Base-by-base conservation (phyloP, 2,113 vertebrate species). In the Pachycephala philippinensis region DNA sequence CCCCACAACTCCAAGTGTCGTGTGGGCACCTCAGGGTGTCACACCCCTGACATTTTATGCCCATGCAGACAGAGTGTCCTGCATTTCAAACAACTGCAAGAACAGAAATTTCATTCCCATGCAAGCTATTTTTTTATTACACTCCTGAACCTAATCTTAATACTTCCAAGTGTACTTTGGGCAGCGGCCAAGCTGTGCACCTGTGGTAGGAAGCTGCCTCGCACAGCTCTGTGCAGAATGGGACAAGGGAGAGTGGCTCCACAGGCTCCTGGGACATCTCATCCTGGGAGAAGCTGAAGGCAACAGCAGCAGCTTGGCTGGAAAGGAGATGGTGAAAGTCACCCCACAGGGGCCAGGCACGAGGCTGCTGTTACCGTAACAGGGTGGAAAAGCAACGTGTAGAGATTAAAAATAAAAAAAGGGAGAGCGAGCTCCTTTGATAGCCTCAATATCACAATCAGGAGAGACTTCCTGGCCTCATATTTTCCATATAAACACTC, bases 401-500 rank as follows among this genome's bases (percentile, higher is more conserved):
- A 37, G 59, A 59, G 59, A 84, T 77, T 54, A 74, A 75, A 81
- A 68, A 69, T 71, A 60, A 57, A 42, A 42, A 42, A 61, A 14
- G 12, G 39, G 84, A 95, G 94, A 69, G 83, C 1, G 7, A 95
- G 90, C 79, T 92, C 59, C 95, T 98, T 90, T 97, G 97, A 97
- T 97, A 98, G 94, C 84, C 89, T 96, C 95, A 93, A 90, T 95
- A 97, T 97, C 97, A 96, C 92, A 98, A 98, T 94, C 96, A 97
- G 91, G 97, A 98, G 96, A 97, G 95, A 97, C 97, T 98, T 98
- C 98, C 98, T 98, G 98, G 92, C 93, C 84, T 98, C 97, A 97
- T 91, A 98, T 98, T 98, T 98, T 98, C 98, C 98, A 97, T 97
- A 98, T 97, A 98, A 98, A 98, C 96, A 98, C 83, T 74, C 69